These are phyloP conservation scores for Xylota segnis DNA, from an alignment of 2,888 invertebrate genomes.

Conservation along the genomic window DNA sequence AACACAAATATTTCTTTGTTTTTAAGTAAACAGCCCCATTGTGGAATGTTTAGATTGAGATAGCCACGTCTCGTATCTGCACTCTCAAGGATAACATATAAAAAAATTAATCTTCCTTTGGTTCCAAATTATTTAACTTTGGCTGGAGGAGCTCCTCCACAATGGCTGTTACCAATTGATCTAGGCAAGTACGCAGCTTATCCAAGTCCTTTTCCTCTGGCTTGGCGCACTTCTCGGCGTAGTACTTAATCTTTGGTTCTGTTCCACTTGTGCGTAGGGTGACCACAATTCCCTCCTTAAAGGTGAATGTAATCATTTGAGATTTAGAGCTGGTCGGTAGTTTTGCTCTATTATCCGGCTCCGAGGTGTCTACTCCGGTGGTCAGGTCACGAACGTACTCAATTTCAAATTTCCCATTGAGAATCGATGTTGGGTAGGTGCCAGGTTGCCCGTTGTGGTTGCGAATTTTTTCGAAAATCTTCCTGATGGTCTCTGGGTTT, in stretches of 20 bases:
- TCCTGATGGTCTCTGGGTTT: constrained; percentile 88
- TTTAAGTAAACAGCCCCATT: constrained; percentile 17
- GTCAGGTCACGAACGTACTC: constrained; percentile 93
- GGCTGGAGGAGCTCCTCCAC: constrained; percentile 94
- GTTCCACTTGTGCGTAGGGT: constrained; percentile 98
- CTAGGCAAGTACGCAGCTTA: constrained; percentile 87
- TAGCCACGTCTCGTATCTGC: constrained; percentile 13
- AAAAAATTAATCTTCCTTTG: constrained; percentile 51
- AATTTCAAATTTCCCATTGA: constrained; percentile 87
- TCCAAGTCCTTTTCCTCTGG: constrained; percentile 89
- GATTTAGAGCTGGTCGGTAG: constrained; percentile 88
- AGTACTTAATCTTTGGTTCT: constrained; percentile 99
- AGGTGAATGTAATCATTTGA: constrained; percentile 98
- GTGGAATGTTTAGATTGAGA: constrained; percentile 51
- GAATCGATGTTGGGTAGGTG: constrained; percentile 90
- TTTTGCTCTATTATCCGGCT: constrained; percentile 89
- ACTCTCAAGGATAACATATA: not conserved
- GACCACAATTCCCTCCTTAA: constrained; percentile 93
- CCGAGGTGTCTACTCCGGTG: constrained; percentile 88
- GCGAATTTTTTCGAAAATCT: constrained; percentile 93
- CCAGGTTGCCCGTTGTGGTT: constrained; percentile 85
- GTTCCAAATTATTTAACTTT: constrained; percentile 86
- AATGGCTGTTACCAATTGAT: constrained; percentile 91
- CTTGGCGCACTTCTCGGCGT: constrained; percentile 93
- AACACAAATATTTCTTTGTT: not conserved